These are phyloP conservation scores for Decapterus maruadsi DNA, from an alignment of 2,797 vertebrate genomes.

Conservation along the genomic window DNA sequence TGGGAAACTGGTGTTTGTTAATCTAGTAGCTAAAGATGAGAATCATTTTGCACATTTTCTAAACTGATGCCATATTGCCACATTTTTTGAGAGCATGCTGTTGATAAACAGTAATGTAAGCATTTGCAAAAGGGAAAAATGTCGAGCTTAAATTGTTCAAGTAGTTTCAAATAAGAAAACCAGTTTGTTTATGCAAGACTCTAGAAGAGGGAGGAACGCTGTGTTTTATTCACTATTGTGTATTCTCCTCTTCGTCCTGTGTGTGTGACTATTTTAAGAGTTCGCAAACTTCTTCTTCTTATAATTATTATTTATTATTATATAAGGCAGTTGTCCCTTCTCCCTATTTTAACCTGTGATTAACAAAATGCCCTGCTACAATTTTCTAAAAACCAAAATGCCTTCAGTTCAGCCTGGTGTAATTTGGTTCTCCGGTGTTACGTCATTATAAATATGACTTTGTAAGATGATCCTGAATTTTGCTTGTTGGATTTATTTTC, in stretches of 20 bases:
- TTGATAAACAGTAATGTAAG: slow-evolving; percentile 1
- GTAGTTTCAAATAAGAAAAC: not conserved
- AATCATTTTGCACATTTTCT: slow-evolving; percentile 61
- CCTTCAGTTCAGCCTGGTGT: slow-evolving; percentile 77
- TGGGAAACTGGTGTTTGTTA: slow-evolving; percentile 25
- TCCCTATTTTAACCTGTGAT: slow-evolving; percentile 41
- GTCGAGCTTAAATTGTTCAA: slow-evolving; percentile 12
- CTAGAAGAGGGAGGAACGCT: not conserved
- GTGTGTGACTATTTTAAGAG: slow-evolving; percentile 16
- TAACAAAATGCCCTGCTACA: slow-evolving; percentile 50
- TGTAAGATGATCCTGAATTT: slow-evolving; percentile 59
- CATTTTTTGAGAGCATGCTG: slow-evolving; percentile 26
- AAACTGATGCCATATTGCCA: slow-evolving; percentile 33
- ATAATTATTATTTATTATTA: slow-evolving; percentile 18
- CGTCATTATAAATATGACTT: slow-evolving; percentile 48
- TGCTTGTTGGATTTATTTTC: slow-evolving; percentile 69
- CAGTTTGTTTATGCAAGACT: slow-evolving; percentile 19
- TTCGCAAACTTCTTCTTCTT: slow-evolving; percentile 6
- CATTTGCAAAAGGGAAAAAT: slow-evolving; percentile 16
- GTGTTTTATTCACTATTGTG: not conserved
- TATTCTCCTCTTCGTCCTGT: too few species aligned
- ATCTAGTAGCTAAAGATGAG: slow-evolving; percentile 9
- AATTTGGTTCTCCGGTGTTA: slow-evolving; percentile 66
- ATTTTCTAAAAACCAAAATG: slow-evolving; percentile 76
- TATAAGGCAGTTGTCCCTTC: slow-evolving; percentile 43